These are phyloP conservation scores for human DNA, from an alignment of 2,113 vertebrate genomes.

Conservation along the genomic window GRCh38 chr9:91128001-91128500, in stretches of 20 bases:
- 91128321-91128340: not conserved
- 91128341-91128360: not conserved
- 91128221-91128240: not conserved
- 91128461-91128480: not conserved
- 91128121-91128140: not conserved
- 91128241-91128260: no score
- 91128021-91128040: not conserved
- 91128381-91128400: not conserved
- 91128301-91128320: not conserved
- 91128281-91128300: not conserved
- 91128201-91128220: not conserved
- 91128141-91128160: not conserved
- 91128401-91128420: not conserved
- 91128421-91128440: fast-evolving
- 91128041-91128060: not conserved
- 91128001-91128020: not conserved
- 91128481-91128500: not conserved
- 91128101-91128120: not conserved
- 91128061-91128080: not conserved
- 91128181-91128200: not conserved
- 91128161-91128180: not conserved
- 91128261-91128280: no score
- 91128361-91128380: fast-evolving
- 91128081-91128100: not conserved
- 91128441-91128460: not conserved